These are phyloP conservation scores for Petrolisthes cinctipes DNA, from an alignment of 2,888 invertebrate genomes.

Conservation along the genomic window DNA sequence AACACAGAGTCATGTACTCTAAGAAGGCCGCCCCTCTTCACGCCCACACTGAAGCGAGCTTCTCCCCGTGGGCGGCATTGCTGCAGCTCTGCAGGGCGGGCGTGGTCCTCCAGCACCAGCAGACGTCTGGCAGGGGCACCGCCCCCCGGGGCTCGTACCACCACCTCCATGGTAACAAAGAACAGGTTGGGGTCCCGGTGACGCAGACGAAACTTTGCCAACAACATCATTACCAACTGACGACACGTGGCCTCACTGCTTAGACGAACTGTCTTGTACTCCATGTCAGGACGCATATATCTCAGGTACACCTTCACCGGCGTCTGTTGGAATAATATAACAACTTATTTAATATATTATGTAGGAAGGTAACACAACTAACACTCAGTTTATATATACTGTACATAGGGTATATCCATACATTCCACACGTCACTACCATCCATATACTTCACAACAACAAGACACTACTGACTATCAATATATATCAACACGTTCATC, in stretches of 20 bases:
- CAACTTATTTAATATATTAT: too few relatives aligned
- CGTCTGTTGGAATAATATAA: conserved; percentile 41
- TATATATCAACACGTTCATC: too few relatives aligned
- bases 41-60: conserved; percentile 80
- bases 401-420: too few relatives aligned
- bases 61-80: conserved; percentile 92
- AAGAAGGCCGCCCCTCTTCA: conserved; percentile 77
- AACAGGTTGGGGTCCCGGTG: conserved; percentile 93
- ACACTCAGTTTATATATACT: too few relatives aligned
- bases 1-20: conserved; percentile 92
- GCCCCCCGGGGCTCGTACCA: conserved; percentile 72
- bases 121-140: conserved; percentile 77
- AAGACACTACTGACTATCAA: too few relatives aligned
- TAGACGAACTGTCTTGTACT: conserved; percentile 93
- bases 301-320: conserved; percentile 68
- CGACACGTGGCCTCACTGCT: conserved; percentile 88
- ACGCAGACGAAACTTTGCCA: conserved; percentile 90
- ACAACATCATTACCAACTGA: conserved; percentile 86
- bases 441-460: not conserved
- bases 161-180: conserved; percentile 94
- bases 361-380: too few relatives aligned
- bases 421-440: not conserved
- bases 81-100: conserved; percentile 90
- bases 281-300: conserved; percentile 90
- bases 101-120: conserved; percentile 87